Evolutionary conservation across 1,140 invertebrate genomes (phyloP).

Genomic region (Leucophenga varia): DNA sequence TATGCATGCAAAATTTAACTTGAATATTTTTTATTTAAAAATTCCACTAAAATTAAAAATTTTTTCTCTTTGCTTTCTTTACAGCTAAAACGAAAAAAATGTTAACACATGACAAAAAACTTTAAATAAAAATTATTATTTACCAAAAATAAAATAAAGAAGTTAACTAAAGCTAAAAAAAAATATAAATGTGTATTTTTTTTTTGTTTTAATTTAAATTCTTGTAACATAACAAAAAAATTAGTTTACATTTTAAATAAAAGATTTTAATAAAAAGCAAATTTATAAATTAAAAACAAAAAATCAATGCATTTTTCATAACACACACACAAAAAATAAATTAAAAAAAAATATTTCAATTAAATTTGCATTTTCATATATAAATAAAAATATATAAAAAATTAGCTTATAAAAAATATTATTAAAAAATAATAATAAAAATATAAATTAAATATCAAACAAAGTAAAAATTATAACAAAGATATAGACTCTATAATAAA

Average conservation of each 20-base stretch:
- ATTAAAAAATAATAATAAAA: constrained; percentile 15
- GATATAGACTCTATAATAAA: constrained; percentile 1
- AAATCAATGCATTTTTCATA: too few relatives aligned
- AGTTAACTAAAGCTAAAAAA: not conserved
- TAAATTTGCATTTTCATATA: too few relatives aligned
- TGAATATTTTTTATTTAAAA: constrained; percentile 13
- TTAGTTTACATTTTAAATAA: too few relatives aligned
- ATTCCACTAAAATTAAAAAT: constrained; percentile 7
- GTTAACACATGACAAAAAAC: not conserved
- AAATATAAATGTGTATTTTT: too few relatives aligned
- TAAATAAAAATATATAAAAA: constrained; percentile 4
- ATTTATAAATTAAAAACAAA: too few relatives aligned
- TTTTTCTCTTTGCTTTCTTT: too few relatives aligned
- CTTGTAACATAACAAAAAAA: too few relatives aligned
- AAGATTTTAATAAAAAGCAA: too few relatives aligned
- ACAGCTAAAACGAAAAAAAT: not conserved
- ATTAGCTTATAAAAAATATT: constrained; percentile 21
- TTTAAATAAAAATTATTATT: not conserved
- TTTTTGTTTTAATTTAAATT: too few relatives aligned
- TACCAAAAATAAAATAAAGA: constrained; percentile 1
- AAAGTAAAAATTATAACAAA: not conserved
- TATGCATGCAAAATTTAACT: constrained; percentile 22
- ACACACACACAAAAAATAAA: too few relatives aligned
- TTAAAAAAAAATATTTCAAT: too few relatives aligned
- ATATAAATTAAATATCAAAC: constrained; percentile 3